Base-by-base conservation (phyloP, 2,113 vertebrate species). In the Xenotilapia caudafasciata region DNA sequence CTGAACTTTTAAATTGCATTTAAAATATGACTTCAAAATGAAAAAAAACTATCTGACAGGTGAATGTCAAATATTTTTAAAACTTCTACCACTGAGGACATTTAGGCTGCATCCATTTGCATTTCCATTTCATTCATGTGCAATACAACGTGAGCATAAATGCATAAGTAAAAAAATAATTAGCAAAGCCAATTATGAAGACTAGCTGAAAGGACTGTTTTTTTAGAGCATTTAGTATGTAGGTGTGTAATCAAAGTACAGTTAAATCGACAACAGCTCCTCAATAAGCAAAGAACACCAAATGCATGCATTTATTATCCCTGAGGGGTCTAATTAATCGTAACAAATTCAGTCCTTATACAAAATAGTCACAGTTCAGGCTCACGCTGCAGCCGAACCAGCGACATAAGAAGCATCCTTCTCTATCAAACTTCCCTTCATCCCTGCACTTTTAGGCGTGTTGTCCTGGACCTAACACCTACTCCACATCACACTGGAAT, bases 351-450 rank as follows among this genome's bases (percentile, higher is more conserved):
- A 83, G 9, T 26, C 31, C 89, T 33, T 49, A 88, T 91, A 94
- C 86, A 93, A 92, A 92, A 91, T 0, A 10, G 3, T 85, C 62
- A 89, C 87, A 90, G 35, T 58, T 88, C 73, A 81, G 47, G 92
- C 85, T 92, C 91, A 81, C 75, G 80, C 80, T n/a, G 86, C 89
- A 92, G 93, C 94, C 92, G 47, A 2, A 94, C 93, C 85, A 89
- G 88, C 58, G 53, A 87, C 79, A 87, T 93, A 75, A 55, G 26
- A 23, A 80, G 80, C 51, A 90, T 85, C 58, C 21, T 68, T 47
- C 70, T 88, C 60, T 73, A 28, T 58, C 31, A 49, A 68, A 68
- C 80, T 75, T 40, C 84, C 56, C 77, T 88, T 68, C 11, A 80
- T 73, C 83, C 38, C 82, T 83, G 83, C 83, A 58, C 26, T 79